Evolutionary conservation across 2,113 vertebrate species (phyloP).

Genomic region (Chrysochloris asiatica): DNA sequence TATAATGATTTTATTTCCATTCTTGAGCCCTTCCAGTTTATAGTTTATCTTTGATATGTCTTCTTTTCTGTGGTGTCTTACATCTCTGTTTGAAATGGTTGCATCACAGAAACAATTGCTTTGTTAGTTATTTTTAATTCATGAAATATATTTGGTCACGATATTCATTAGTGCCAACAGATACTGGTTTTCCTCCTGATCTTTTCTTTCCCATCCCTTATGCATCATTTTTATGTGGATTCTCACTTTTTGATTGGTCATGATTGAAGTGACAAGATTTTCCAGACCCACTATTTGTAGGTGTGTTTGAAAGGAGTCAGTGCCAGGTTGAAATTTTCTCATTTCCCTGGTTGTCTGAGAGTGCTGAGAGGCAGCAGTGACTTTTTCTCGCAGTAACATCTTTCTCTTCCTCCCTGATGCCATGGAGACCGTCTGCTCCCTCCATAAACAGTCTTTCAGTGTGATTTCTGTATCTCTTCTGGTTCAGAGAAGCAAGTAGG

Average conservation of each 20-base stretch:
- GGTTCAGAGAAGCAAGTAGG: background rate
- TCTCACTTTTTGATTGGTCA: too few species aligned
- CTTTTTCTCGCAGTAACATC: background rate
- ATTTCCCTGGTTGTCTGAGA: background rate
- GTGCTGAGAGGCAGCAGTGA: background rate
- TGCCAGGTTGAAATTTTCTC: background rate
- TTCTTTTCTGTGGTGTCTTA: background rate
- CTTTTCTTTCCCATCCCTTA: background rate
- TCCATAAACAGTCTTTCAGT: background rate
- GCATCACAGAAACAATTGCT: background rate
- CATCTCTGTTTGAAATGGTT: slow-evolving; percentile 13
- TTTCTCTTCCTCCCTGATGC: background rate
- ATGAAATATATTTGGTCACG: background rate
- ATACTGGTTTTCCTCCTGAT: too few species aligned
- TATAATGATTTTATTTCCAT: background rate
- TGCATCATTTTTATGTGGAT: background rate
- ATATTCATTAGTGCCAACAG: background rate
- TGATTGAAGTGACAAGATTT: too few species aligned
- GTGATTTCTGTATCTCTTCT: slow-evolving; percentile 3
- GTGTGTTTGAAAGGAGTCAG: background rate
- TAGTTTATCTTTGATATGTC: too few species aligned
- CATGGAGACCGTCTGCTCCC: background rate
- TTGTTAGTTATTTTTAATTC: background rate
- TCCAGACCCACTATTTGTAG: too few species aligned
- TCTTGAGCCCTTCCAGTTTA: background rate